A percentile compares a stretch with the other conserved stretches of the same genome.
Conservation (phyloP, 2,888 invertebrate species). For the Timema cristinae region DNA sequence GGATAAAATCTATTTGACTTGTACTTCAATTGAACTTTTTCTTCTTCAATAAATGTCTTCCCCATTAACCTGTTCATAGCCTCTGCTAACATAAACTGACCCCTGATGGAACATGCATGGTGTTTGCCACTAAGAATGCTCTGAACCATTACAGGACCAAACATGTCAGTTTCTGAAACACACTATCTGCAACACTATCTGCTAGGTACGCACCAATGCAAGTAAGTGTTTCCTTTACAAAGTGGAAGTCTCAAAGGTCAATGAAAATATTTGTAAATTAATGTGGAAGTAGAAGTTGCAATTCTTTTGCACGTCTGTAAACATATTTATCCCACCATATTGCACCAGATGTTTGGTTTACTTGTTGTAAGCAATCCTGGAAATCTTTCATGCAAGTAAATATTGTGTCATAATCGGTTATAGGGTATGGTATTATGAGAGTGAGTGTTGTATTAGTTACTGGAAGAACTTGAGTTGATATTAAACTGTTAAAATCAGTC, state of each 20-base stretch:
- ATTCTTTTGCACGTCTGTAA: not conserved
- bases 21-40: not conserved
- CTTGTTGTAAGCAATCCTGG: not conserved
- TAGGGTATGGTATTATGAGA: not conserved
- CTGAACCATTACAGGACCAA: no score
- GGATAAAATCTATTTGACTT: no score
- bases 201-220: not conserved
- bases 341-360: not conserved
- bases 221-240: not conserved
- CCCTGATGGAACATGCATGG: no score
- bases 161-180: not conserved
- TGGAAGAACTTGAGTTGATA: not conserved
- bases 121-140: no score
- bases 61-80: not conserved
- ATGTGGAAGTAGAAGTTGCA: not conserved
- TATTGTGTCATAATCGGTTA: conserved; percentile 5
- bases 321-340: not conserved
- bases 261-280: not conserved
- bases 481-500: not conserved
- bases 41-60: not conserved
- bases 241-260: not conserved
- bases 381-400: conserved; percentile 4
- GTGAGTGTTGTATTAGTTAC: not conserved
- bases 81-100: no score
- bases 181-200: not conserved